Evolutionary conservation across 92 coral and sea anemone genomes (phyloP).

Genomic region (Porites lobata): DNA sequence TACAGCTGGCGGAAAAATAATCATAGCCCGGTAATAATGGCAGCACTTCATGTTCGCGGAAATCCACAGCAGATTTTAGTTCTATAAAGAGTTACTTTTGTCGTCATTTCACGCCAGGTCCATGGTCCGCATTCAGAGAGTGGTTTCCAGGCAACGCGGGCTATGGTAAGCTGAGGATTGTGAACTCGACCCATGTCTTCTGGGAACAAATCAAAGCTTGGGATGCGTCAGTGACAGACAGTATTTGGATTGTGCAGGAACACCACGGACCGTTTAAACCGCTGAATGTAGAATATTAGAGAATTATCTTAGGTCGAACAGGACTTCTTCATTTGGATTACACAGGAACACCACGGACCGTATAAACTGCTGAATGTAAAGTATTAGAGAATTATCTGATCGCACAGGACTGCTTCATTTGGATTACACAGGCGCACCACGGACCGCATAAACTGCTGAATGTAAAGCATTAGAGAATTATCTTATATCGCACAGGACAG

Average conservation of each 20-base stretch:
- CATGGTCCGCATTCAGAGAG: conserved; percentile 87
- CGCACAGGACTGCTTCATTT: conserved; percentile 12
- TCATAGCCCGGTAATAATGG: too few species aligned
- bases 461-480: neutral
- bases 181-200: conserved; percentile 78
- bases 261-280: conserved; percentile 88
- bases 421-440: conserved; percentile 79
- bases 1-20: too few species aligned
- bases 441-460: conserved; percentile 77
- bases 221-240: conserved; percentile 75
- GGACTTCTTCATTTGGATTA: neutral
- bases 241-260: conserved; percentile 78
- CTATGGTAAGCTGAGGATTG: conserved; percentile 73
- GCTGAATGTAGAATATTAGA: conserved; percentile 3
- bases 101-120: conserved; percentile 57
- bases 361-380: neutral
- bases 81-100: neutral
- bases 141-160: conserved; percentile 89
- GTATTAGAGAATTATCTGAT: too few species aligned
- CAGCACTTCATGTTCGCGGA: neutral
- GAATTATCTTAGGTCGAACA: neutral
- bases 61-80: neutral
- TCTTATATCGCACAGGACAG: neutral
- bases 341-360: neutral
- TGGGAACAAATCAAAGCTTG: conserved; percentile 86